A percentile compares a stretch with the other conserved stretches of the same genome.
Conservation (phyloP, 1,140 invertebrate species). For the Drosophila triauraria region DNA sequence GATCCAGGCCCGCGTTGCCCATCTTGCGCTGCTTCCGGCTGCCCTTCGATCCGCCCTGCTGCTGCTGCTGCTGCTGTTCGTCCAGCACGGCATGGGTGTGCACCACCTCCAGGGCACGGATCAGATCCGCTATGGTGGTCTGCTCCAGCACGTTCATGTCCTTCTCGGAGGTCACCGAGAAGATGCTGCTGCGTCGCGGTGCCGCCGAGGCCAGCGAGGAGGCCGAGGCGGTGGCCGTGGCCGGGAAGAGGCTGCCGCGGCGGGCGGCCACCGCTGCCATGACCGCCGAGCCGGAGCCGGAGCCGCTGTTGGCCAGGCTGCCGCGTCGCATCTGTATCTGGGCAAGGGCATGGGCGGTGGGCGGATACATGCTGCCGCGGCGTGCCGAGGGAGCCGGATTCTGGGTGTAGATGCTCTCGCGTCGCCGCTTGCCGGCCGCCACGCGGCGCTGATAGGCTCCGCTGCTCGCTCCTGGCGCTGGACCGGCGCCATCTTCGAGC, state of each 20-base stretch:
- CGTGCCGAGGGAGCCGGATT: conserved; percentile 64
- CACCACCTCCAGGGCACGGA: conserved; percentile 89
- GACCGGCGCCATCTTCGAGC: conserved; percentile 57
- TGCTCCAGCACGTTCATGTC: conserved; percentile 89
- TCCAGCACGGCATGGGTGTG: conserved; percentile 85
- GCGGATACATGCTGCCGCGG: conserved; percentile 74
- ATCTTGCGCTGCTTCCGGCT: conserved; percentile 86
- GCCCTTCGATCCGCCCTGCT: background rate
- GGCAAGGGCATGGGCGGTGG: conserved; percentile 43
- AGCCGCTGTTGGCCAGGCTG: conserved; percentile 79
- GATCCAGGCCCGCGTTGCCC: conserved; percentile 86
- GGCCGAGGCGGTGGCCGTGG: conserved; percentile 32
- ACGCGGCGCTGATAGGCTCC: conserved; percentile 65
- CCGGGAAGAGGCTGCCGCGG: conserved; percentile 74
- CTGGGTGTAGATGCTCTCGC: conserved; percentile 78
- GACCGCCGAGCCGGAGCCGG: conserved; percentile 69
- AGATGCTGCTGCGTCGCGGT: conserved; percentile 86
- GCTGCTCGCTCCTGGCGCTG: conserved; percentile 6
- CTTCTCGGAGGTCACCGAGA: conserved; percentile 86
- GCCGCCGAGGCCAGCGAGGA: conserved; percentile 26
- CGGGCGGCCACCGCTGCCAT: conserved; percentile 71
- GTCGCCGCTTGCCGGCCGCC: conserved; percentile 52
- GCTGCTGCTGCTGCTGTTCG: conserved; percentile 59
- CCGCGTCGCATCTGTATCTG: conserved; percentile 84
- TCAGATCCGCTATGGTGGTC: conserved; percentile 91